These are phyloP conservation scores for Pseudoips prasinana DNA, from an alignment of 2,888 invertebrate species.

Conservation along the genomic window DNA sequence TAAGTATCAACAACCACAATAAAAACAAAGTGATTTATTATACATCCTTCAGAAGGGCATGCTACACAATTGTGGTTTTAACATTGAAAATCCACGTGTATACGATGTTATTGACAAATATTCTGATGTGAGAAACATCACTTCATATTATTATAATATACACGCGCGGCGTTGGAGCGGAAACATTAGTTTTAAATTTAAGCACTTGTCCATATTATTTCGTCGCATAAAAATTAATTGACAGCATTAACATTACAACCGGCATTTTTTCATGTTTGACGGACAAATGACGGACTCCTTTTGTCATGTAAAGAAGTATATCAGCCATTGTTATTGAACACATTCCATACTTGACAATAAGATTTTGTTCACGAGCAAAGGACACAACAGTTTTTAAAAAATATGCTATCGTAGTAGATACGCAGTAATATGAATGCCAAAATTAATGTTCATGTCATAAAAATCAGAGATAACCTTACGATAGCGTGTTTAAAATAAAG, in stretches of 20 bases:
- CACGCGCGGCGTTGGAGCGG: slow-evolving; percentile 31
- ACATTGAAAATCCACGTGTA: not conserved
- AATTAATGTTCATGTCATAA: slow-evolving; percentile 21
- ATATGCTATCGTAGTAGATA: slow-evolving; percentile 17
- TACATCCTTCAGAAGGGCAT: slow-evolving; percentile 26
- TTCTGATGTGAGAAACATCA: not conserved
- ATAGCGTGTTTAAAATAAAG: slow-evolving; percentile 28
- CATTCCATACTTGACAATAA: slow-evolving; percentile 39
- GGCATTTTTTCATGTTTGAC: slow-evolving; percentile 49
- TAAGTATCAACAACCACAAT: slow-evolving; percentile 18
- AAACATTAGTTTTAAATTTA: slow-evolving; percentile 33
- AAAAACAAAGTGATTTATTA: slow-evolving; percentile 26
- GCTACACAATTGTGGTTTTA: not conserved
- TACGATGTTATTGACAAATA: not conserved
- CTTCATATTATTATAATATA: slow-evolving; percentile 13
- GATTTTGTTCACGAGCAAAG: slow-evolving; percentile 38
- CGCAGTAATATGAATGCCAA: slow-evolving; percentile 21
- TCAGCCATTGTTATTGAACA: slow-evolving; percentile 56
- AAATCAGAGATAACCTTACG: slow-evolving; percentile 47
- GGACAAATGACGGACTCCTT: slow-evolving; percentile 48
- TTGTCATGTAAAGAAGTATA: slow-evolving; percentile 64
- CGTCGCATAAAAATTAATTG: slow-evolving; percentile 39
- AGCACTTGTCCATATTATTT: slow-evolving; percentile 39
- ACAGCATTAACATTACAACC: slow-evolving; percentile 58
- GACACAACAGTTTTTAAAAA: slow-evolving; percentile 36